Evolutionary conservation across 2,797 vertebrate genomes (phyloP).

Genomic region (Gadopsis bispinosus): DNA sequence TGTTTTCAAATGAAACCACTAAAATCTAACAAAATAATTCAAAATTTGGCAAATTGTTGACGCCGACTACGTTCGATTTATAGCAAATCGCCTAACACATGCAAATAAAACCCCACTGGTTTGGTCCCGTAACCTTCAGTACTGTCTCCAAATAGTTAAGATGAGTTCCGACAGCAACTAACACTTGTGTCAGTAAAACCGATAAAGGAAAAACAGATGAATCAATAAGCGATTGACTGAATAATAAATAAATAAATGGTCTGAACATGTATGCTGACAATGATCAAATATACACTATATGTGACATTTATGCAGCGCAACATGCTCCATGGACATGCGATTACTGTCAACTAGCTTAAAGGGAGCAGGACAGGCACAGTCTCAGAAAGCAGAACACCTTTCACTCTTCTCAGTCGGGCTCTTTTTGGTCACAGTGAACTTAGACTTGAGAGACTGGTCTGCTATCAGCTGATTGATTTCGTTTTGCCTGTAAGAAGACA

Average conservation of each 20-base stretch:
- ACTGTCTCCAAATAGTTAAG: conserved; percentile 37
- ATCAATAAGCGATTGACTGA: conserved; percentile 24
- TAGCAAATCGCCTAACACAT: conserved; percentile 12
- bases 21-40: background rate
- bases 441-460: conserved; percentile 84
- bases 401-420: conserved; percentile 78
- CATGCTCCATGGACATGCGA: conserved; percentile 30
- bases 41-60: background rate
- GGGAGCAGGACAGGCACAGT: conserved; percentile 14
- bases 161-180: conserved; percentile 38
- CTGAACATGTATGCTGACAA: conserved; percentile 20
- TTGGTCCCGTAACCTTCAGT: conserved; percentile 21
- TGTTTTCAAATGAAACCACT: background rate
- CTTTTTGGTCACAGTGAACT: conserved; percentile 81
- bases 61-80: conserved; percentile 6
- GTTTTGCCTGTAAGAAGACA: conserved; percentile 94
- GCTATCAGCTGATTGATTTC: conserved; percentile 93
- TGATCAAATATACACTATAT: conserved; percentile 54
- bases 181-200: conserved; percentile 47
- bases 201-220: conserved; percentile 14
- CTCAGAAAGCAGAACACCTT: conserved; percentile 85
- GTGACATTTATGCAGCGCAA: conserved; percentile 47
- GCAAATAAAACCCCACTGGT: background rate
- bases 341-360: conserved; percentile 57
- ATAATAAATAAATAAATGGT: conserved; percentile 47